Conservation (phyloP, 2,113 vertebrate genomes). For the Rhabdomys dilectus region DNA sequence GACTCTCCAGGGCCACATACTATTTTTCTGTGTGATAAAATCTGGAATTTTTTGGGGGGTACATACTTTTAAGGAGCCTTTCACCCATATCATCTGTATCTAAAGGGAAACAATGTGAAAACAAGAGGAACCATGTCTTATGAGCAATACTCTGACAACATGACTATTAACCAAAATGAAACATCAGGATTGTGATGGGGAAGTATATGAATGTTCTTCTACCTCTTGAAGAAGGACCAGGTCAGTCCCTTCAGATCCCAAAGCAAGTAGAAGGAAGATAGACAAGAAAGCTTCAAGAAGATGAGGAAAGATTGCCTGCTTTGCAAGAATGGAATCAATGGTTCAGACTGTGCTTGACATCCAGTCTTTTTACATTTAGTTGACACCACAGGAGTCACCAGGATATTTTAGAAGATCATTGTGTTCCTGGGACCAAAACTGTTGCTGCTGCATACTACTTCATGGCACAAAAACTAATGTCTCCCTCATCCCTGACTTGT, state of each 20-base stretch:
- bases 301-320: not conserved
- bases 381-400: not conserved
- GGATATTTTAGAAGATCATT: not conserved
- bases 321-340: not conserved
- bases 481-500: not conserved
- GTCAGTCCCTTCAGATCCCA: no score
- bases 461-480: not conserved
- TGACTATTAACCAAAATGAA: not conserved
- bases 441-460: not conserved
- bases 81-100: not conserved
- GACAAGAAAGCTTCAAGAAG: not conserved
- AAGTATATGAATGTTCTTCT: no score
- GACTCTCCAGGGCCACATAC: not conserved
- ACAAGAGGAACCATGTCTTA: not conserved
- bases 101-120: no score
- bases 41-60: not conserved
- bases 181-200: fast-evolving
- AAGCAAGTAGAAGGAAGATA: not conserved
- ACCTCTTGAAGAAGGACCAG: not conserved
- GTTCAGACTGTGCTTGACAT: not conserved
- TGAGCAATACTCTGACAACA: no score
- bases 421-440: fast-evolving
- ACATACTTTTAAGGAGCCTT: not conserved
- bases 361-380: not conserved
- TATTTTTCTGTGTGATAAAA: not conserved